phyloP scores from a whole-genome alignment of 2,113 vertebrate genomes.

The Psophia crepitans region DNA sequence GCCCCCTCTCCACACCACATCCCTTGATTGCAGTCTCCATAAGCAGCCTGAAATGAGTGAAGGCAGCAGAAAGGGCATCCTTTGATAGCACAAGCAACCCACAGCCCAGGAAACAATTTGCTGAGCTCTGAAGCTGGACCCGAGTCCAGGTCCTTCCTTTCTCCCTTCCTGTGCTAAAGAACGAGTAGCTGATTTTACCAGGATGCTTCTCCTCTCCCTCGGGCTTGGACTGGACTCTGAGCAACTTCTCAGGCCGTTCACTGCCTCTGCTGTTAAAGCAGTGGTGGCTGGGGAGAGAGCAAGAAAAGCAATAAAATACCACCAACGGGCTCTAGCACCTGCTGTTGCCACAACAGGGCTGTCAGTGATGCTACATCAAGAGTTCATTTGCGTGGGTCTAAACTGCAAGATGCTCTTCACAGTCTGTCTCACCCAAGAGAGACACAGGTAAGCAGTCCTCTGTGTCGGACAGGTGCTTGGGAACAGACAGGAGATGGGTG shows the following conservation, averaged over 20 bases:
- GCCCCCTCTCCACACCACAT: background rate
- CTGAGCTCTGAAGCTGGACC: background rate
- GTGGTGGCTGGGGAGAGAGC: background rate
- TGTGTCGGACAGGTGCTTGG: background rate
- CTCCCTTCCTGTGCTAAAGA: background rate
- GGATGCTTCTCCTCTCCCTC: background rate
- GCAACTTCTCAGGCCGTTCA: background rate
- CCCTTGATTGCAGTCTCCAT: background rate
- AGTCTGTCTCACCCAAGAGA: background rate
- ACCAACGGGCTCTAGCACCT: background rate
- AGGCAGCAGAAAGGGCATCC: background rate
- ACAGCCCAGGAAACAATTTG: background rate
- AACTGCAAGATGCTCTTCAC: background rate
- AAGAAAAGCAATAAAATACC: background rate
- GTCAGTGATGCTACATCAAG: fast-evolving
- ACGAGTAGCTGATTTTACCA: background rate
- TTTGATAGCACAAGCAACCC: background rate
- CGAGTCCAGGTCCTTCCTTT: background rate
- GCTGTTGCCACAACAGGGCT: background rate
- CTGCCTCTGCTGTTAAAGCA: background rate
- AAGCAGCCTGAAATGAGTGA: background rate
- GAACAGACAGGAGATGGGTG: fast-evolving
- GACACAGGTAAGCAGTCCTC: background rate
- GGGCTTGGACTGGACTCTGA: background rate
- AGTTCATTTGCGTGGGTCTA: background rate